Percentiles rank a stretch among this genome's conserved stretches.
Evolutionary conservation across 2,797 vertebrate species (phyloP).

Genomic region (Chaenodraco wilsoni): DNA sequence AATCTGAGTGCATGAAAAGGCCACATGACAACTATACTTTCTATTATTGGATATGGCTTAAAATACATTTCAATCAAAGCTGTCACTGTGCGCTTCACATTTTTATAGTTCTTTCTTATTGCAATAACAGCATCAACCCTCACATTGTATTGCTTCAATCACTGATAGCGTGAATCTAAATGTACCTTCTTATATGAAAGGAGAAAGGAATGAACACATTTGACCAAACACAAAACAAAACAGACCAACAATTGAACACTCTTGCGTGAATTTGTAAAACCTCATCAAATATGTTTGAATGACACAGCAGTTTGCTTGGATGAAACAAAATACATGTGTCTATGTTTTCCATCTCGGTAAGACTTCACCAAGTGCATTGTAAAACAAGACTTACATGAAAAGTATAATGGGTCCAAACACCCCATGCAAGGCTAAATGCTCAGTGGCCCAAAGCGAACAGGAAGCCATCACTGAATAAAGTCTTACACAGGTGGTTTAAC

Average conservation of each 20-base stretch:
- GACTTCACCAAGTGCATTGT: neutral
- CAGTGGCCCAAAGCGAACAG: slow-evolving; percentile 19
- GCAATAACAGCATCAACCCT: slow-evolving; percentile 22
- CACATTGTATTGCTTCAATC: slow-evolving; percentile 14
- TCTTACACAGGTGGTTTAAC: slow-evolving; percentile 33
- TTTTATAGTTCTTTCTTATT: slow-evolving; percentile 10
- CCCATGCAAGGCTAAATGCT: slow-evolving; percentile 12
- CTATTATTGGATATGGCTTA: slow-evolving; percentile 36
- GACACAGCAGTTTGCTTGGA: neutral
- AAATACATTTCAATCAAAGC: slow-evolving; percentile 49
- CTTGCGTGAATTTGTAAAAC: neutral
- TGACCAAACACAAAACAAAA: slow-evolving; percentile 3
- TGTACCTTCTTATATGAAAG: slow-evolving; percentile 9
- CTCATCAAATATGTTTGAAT: slow-evolving; percentile 5
- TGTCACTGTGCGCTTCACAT: slow-evolving; percentile 40
- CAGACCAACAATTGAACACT: neutral
- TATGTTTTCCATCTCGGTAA: neutral
- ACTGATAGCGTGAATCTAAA: slow-evolving; percentile 9
- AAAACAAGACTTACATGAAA: slow-evolving; percentile 15
- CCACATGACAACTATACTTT: slow-evolving; percentile 12
- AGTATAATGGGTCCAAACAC: slow-evolving; percentile 8
- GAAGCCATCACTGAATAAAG: slow-evolving; percentile 19
- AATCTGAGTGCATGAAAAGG: slow-evolving; percentile 26
- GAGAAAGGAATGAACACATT: slow-evolving; percentile 5
- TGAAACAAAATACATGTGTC: neutral